phyloP scores from a whole-genome alignment of 2,888 invertebrate species.

The Cantharis rufa region DNA sequence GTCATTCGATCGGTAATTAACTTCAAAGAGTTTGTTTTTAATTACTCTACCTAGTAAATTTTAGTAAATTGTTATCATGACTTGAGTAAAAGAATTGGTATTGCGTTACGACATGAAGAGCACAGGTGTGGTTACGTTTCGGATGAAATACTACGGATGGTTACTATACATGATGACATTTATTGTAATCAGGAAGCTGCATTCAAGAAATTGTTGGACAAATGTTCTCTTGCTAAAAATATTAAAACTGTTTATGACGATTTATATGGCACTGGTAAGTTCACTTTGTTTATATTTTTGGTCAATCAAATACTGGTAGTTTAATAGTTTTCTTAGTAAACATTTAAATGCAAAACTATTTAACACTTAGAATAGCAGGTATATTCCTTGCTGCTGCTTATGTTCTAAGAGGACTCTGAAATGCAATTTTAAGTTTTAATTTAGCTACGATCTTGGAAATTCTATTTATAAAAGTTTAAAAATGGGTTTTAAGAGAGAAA shows the following conservation, averaged over 20 bases:
- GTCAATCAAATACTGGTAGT: too few species aligned
- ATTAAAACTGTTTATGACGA: constrained; percentile 82
- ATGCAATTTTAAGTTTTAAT: too few species aligned
- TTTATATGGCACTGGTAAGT: constrained; percentile 65
- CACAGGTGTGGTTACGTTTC: constrained; percentile 85
- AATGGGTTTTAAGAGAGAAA: too few species aligned
- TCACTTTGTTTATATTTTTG: background rate
- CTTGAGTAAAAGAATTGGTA: constrained; percentile 84
- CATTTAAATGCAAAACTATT: too few species aligned
- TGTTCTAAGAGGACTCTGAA: too few species aligned
- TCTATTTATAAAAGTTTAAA: too few species aligned
- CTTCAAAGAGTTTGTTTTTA: background rate
- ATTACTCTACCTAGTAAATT: background rate
- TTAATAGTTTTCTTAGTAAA: too few species aligned
- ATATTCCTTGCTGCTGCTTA: too few species aligned
- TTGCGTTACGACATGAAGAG: constrained; percentile 90
- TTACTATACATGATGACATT: constrained; percentile 64
- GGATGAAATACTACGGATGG: constrained; percentile 88
- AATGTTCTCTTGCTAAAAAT: constrained; percentile 81
- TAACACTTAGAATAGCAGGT: too few species aligned
- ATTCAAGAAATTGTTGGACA: constrained; percentile 79
- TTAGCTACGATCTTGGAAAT: too few species aligned
- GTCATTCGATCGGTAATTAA: constrained; percentile 78
- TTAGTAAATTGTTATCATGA: constrained; percentile 91
- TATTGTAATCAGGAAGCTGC: constrained; percentile 61